phyloP scores from a whole-genome alignment of 2,797 vertebrate species.

The Alfaro cultratus region DNA sequence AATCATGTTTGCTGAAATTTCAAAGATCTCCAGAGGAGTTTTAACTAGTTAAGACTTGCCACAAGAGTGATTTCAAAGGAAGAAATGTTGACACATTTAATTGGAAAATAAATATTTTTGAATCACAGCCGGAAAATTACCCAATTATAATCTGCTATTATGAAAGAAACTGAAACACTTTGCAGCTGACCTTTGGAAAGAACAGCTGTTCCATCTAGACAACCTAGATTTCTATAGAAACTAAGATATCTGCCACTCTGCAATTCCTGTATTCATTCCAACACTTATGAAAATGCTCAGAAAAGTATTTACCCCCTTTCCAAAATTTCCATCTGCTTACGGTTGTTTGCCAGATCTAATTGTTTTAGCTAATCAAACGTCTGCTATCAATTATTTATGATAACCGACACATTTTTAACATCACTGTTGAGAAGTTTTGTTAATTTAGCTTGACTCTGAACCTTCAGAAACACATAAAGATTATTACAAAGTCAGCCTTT shows the following conservation, averaged over 20 bases:
- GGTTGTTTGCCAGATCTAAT: not conserved
- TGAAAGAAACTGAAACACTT: constrained; percentile 29
- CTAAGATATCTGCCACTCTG: not conserved
- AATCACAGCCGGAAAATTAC: not conserved
- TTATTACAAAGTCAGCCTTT: too few relatives aligned
- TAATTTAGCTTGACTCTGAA: too few relatives aligned
- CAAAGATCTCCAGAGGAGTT: not conserved
- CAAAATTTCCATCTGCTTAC: not conserved
- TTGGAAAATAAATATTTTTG: not conserved
- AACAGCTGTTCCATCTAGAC: not conserved
- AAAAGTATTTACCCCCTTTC: not conserved
- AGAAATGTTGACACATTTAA: not conserved
- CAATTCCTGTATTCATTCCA: not conserved
- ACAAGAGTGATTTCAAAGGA: not conserved
- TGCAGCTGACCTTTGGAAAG: not conserved
- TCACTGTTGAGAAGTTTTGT: not conserved
- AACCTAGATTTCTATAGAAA: not conserved
- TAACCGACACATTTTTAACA: not conserved
- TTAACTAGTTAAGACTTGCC: not conserved
- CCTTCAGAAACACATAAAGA: too few relatives aligned
- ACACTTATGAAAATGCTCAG: not conserved
- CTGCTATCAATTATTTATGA: not conserved
- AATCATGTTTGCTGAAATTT: not conserved
- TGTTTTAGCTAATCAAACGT: not conserved
- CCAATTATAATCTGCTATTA: constrained; percentile 25